Base-by-base conservation (phyloP, 2,113 vertebrate species). In the Colius striatus region DNA sequence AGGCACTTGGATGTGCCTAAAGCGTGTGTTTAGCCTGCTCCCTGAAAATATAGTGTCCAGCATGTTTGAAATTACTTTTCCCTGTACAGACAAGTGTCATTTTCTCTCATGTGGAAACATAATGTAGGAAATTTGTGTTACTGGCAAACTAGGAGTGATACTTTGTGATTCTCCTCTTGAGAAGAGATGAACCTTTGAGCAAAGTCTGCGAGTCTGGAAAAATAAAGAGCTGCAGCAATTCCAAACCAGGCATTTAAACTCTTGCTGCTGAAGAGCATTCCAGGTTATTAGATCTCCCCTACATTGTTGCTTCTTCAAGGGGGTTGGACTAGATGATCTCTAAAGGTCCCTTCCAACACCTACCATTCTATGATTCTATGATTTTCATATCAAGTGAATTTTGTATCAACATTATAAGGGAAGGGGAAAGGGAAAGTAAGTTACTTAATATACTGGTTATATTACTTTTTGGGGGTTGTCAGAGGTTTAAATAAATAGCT, bases 71-170 rank as follows among this genome's bases (percentile, higher is more conserved):
- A 41, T 89, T 62, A 16, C 29, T 43, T 85, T 62, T 25, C 18
- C 11, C 6, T 6, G 0, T n/a, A 23, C 8, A 6, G 9, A 16
- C 9, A 12, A 63, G 27, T 0, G 0, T 16, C 7, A 4, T 41
- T 63, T 82, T 58, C 50, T 43, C 4, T 82, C 5, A 1, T 6
- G 34, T 53, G 51, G 55, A 60, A 93, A 38, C 60, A 57, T 50
- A 55, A 34, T 0, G 2, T 6, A 80, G 60, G 23, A n/a, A 43
- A 32, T 47, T 54, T 26, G 13, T 85, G 29, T 47, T 1, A 1
- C 13, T 80, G 43, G 4, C 25, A 83, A 71, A 27, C 10, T 10
- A 11, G 17, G 51, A 50, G 9, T 41, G 29, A n/a, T n/a, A n/a
- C n/a, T n/a, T n/a, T n/a, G n/a, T n/a, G n/a, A n/a, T n/a, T n/a